Evolutionary conservation across 37 sponge, comb jelly and placozoan genomes (phyloP), one percentile per base, ranked within the genome.

Genomic region (Cladorhizidae sp.): DNA sequence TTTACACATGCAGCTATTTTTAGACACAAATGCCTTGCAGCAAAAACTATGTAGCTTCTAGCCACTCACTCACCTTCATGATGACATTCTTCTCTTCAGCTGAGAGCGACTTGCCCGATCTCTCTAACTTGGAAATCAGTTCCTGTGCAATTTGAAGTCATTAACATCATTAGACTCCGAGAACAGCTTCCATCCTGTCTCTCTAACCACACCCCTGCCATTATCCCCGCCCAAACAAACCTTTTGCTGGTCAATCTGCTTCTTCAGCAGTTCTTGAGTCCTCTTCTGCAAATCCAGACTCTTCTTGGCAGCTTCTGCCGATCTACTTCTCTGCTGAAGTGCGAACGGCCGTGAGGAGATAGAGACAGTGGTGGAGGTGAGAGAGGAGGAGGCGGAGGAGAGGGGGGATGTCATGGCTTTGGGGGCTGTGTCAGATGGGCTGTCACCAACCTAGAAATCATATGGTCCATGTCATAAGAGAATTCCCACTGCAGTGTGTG

Each of bases 221-320:
- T 5, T 23, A 63, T 21, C 23, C 32, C 51, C 26, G 8, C 55
- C 51, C 38, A 6, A 5, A 71, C 79, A 12, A 25, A 90, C 95
- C 85, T 94, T 94, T 55, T 94, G 95, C 51, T 85, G 86, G 22
- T 84, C 74, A 51, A 94, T 64, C 40, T 94, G 95, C 67, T 80
- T 80, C 25, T 83, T 76, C 0, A 94, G 79, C 40, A 94, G 67
- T 42, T 56, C 81, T 32, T 87, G 75, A 2, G 85, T 68, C 72
- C 87, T 89, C 50, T 76, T 79, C 61, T 94, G 95, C 57, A 94
- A 67, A 21, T 90, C 91, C 36, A 80, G 35, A 35, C 75, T 86
- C 81, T 83, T 90, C 76, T 79, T 78, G n/a, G 75, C 80, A 22
- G 57, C 57, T 40, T 73, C 79, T 43, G 77, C 57, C 72, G 61